phyloP scores from a whole-genome alignment of 2,797 vertebrate genomes.

The Clamator glandarius region DNA sequence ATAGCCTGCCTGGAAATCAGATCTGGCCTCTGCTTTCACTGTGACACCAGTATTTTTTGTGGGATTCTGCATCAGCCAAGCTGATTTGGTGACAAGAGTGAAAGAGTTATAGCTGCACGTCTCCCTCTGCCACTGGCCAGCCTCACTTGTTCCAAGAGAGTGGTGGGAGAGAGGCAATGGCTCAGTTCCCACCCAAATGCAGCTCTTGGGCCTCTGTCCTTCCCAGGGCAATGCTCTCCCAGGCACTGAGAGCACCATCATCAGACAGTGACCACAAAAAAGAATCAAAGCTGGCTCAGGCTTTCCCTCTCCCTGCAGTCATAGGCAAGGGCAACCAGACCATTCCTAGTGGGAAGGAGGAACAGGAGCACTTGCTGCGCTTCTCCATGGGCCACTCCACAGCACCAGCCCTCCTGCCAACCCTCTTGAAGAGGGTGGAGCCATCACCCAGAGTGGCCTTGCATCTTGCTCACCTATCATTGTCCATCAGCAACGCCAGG shows the following conservation, averaged over 20 bases:
- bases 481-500: conserved; percentile 93
- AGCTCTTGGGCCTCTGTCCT: background rate
- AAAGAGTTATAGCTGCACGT: background rate
- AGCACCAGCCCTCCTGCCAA: background rate
- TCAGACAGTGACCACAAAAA: background rate
- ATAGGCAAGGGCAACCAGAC: background rate
- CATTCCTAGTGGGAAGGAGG: background rate
- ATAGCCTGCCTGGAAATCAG: background rate
- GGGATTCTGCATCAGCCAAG: background rate
- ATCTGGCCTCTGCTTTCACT: background rate
- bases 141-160: background rate
- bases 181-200: background rate
- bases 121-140: background rate
- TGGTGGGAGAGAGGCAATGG: rapidly evolving
- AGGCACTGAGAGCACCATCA: background rate
- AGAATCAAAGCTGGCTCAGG: background rate
- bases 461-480: conserved; percentile 86
- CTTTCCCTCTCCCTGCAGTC: background rate
- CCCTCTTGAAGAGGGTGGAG: background rate
- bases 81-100: background rate
- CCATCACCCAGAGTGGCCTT: background rate
- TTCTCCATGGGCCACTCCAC: rapidly evolving
- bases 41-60: background rate
- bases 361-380: background rate
- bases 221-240: background rate